A percentile compares a stretch with the other conserved stretches of the same genome.
Evolutionary conservation across 2,113 vertebrate genomes (phyloP).

Genomic region (Antechinus flavipes): DNA sequence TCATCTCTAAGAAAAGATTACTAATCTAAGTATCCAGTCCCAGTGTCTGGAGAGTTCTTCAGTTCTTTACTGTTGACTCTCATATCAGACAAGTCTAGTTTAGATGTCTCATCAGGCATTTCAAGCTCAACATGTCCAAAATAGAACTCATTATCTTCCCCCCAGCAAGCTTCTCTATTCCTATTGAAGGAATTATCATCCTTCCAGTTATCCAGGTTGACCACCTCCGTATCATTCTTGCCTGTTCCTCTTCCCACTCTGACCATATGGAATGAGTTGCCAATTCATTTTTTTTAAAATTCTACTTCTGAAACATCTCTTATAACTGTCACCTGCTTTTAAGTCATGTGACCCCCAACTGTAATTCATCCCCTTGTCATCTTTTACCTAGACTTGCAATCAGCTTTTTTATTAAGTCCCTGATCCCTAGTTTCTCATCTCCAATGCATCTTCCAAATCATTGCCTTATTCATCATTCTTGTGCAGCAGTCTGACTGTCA

Average conservation of each 20-base stretch:
- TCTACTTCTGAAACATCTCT: neutral
- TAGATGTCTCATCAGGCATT: neutral
- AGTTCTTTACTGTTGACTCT: neutral
- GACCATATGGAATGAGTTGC: neutral
- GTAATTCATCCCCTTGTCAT: neutral
- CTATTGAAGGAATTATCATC: neutral
- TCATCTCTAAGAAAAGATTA: neutral
- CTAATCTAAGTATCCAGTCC: neutral
- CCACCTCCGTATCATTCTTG: neutral
- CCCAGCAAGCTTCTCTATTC: neutral
- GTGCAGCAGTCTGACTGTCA: neutral
- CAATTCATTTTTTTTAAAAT: neutral
- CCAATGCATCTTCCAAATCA: neutral
- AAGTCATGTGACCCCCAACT: neutral
- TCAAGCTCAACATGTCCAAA: neutral
- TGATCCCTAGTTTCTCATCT: neutral
- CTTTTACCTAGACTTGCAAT: neutral
- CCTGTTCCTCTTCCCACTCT: neutral
- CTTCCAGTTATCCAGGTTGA: neutral
- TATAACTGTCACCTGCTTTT: neutral
- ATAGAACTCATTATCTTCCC: neutral
- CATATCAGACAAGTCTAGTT: neutral
- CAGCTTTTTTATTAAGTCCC: neutral
- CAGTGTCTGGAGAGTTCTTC: neutral
- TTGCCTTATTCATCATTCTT: neutral